Evolutionary conservation across 2,113 vertebrate genomes (phyloP), one percentile per base, ranked within the genome.

Genomic region (Hipposideros armiger): DNA sequence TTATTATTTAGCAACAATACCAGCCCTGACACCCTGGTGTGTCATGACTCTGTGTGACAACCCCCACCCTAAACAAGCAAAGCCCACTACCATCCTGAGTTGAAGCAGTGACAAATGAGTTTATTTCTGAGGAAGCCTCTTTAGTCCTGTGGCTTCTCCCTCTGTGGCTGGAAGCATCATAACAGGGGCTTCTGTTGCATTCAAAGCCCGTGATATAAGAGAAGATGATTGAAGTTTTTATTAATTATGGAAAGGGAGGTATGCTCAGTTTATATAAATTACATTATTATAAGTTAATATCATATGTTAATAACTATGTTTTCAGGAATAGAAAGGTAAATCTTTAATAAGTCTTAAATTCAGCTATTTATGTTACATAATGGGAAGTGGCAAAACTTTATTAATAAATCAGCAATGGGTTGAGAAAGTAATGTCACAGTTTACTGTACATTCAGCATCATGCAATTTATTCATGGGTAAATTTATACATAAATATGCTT

Each of bases 281-380:
- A 97, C 77, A 95, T 78, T 97, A 36, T 36, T 36, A 36, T 36
- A 97, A 98, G 98, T 98, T 98, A 97, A 83, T 96, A 70, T 96
- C 96, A 91, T 96, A 97, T 95, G 83, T 90, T 98, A 98, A 98
- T 97, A 97, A 98, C 98, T 98, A 97, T 94, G 40, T 98, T 98
- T 98, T 98, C 97, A 98, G 96, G 98, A 98, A 98, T 95, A 97
- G 95, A 97, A 82, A 40, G 36, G 86, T 97, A 96, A 96, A 97
- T 98, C 97, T 97, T 98, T 96, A 96, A 95, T 70, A 98, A 98
- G 94, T 85, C 95, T 98, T 98, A 98, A 98, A 97, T 96, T 76
- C 92, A 98, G 96, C 97, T 98, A 92, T 97, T 98, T 98, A 98
- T 97, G 95, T 89, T 96, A 94, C 64, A 77, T 90, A 90, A 94